These are phyloP conservation scores for Dendroctonus valens DNA, from an alignment of 1,140 invertebrate genomes.

Conservation along the genomic window DNA sequence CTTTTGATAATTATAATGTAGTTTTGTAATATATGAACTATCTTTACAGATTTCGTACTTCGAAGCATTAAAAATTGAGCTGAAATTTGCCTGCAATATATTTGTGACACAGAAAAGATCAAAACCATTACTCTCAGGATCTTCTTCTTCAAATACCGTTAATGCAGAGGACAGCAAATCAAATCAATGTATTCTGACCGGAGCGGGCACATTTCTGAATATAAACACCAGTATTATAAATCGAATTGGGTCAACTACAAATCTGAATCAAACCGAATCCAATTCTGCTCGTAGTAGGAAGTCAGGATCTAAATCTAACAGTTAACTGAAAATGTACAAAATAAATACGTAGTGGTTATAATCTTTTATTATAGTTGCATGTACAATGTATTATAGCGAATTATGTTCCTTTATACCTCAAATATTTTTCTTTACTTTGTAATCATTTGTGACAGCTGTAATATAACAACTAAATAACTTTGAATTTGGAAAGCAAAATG, in stretches of 20 bases:
- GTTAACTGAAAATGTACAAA: neutral
- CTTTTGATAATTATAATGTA: neutral
- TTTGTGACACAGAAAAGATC: conserved; percentile 65
- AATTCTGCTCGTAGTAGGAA: neutral
- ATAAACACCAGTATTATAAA: conserved; percentile 23
- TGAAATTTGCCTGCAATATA: conserved; percentile 64
- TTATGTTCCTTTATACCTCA: too few species aligned
- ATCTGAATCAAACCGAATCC: neutral
- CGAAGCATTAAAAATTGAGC: conserved; percentile 63
- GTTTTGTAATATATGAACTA: neutral
- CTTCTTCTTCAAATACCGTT: conserved; percentile 21
- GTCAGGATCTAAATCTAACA: conserved; percentile 3
- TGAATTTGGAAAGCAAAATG: too few species aligned
- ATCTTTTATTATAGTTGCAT: too few species aligned
- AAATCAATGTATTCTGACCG: conserved; percentile 34
- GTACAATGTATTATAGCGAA: too few species aligned
- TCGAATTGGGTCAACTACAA: conserved; percentile 11
- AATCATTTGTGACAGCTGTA: too few species aligned
- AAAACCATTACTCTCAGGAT: conserved; percentile 38
- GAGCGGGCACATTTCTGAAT: conserved; percentile 35
- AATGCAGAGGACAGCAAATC: conserved; percentile 29
- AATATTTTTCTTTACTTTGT: too few species aligned
- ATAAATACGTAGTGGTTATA: too few species aligned
- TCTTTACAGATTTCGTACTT: conserved; percentile 59
- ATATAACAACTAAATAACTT: too few species aligned